Evolutionary conservation across 2,113 vertebrate species (phyloP), one percentile per base, ranked within the genome.

Genomic region (Eidolon helvum): DNA sequence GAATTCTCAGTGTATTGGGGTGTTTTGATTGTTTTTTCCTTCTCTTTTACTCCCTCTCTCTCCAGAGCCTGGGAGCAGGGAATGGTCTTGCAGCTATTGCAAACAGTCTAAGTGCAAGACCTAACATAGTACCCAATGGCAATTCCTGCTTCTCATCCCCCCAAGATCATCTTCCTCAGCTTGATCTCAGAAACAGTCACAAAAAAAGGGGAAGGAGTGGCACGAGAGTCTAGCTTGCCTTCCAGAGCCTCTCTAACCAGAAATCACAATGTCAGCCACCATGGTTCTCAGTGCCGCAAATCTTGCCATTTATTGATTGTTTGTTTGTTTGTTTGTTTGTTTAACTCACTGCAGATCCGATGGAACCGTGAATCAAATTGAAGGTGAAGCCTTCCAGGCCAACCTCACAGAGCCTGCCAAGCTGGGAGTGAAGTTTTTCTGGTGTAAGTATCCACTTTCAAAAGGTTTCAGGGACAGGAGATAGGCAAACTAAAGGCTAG

Each of bases 401-500:
- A 99, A 99, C 72, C 65, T 98, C 9, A 98, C 98, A 45, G 99
- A 99, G 92, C 99, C 99, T 0, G 99, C 99, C 94, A 99, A 99
- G 97, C 96, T 99, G 96, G 98, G 98, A 0, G 99, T 99, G 88
- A 99, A 98, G 98, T 99, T 99, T 93, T 99, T 98, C 78, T 99
- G 99, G 26, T 98, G 99, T 99, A 98, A 99, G 99, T 96, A 79
- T 74, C 18, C 35, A 22, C 40, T 77, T 61, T 50, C 15, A 50
- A 50, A 50, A 69, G 61, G 61, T 11, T 26, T 80, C 28, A 33
- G 53, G 21, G 61, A 53, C 7, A 38, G 35, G 12, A 59, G 15
- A 38, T 45, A 16, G 0, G 33, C 15, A 48, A 14, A 85, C 16
- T 26, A 38, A 59, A 90, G 57, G 28, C 55, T 19, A 72, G 40